Base-by-base conservation (phyloP, 2,888 invertebrate species). In the Amiota communis region DNA sequence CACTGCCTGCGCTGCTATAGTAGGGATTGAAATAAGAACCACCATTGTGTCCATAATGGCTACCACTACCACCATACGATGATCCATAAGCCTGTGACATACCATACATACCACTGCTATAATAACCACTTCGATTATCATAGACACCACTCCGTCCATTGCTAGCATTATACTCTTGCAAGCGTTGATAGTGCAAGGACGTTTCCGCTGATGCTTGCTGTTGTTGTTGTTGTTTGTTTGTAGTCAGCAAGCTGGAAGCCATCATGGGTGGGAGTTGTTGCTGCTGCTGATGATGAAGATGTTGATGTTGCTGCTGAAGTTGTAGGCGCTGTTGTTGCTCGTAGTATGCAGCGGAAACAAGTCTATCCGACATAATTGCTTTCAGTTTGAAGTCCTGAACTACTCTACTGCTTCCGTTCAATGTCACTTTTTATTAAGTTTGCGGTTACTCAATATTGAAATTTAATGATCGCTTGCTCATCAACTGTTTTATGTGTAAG, bases 81-180 rank as follows among this genome's bases (percentile, higher is more conserved):
- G 15, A 20, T 59, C 49, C 36, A 68, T 68, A 68, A n/a, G 47
- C n/a, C 51, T 53, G 51, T 23, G 80, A 78, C 71, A 71, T 76
- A 13, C 81, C 79, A 75, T 76, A 75, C 13, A 13, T 3, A 13
- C 75, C 57, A 73, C 71, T 72, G 56, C 84, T 77, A 71, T 82
- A 79, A 56, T 13, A 53, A 20, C 3, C 59, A 59, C 53, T 51
- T 12, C 59, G 59, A 11, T 11, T 20, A 53, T 57, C 72, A 15
- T 65, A 61, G 70, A 20, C 71, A 63, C 51, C 71, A 63, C 51
- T 56, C 51, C n/a, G 20, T 70, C 6, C 81, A 72, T 36, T 80
- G 65, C 36, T 77, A 80, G 61, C 84, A 82, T 65, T 79, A 83
- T 4, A 59, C 8, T 59, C 59, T 11, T 59, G 59, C 20, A 59